Percentiles rank a stretch among this genome's conserved stretches.
These are phyloP conservation scores for Melanostoma scalare DNA, from an alignment of 2,888 invertebrate species.

Conservation along the genomic window DNA sequence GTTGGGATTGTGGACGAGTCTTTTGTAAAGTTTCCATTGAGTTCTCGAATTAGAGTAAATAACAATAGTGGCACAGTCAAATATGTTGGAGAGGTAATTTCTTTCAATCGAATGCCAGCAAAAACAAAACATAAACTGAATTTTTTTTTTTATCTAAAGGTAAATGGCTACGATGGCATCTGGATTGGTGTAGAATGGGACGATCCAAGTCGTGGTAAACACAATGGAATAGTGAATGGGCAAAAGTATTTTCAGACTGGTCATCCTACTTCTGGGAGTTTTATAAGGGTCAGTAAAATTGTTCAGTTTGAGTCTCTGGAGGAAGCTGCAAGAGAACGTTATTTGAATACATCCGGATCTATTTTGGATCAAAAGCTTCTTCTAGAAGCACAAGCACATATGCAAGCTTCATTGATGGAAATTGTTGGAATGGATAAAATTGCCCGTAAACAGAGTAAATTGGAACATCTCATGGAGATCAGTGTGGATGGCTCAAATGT, in stretches of 20 bases:
- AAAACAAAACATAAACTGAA: too few species aligned
- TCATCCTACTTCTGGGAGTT: slow-evolving; percentile 92
- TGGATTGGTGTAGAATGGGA: slow-evolving; percentile 99
- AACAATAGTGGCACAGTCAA: slow-evolving; percentile 85
- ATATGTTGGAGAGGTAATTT: slow-evolving; percentile 88
- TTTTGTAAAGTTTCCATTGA: slow-evolving; percentile 80
- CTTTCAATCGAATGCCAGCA: background rate
- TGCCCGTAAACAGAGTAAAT: slow-evolving; percentile 84
- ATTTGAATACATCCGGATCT: slow-evolving; percentile 82
- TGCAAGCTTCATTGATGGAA: slow-evolving; percentile 92
- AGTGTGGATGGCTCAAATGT: slow-evolving; percentile 82
- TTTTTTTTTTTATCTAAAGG: slow-evolving; percentile 76
- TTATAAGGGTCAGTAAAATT: slow-evolving; percentile 92
- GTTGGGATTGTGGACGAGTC: slow-evolving; percentile 81
- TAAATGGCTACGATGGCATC: slow-evolving; percentile 86
- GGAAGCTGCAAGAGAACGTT: slow-evolving; percentile 88
- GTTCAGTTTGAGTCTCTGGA: slow-evolving; percentile 88
- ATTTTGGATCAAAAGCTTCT: slow-evolving; percentile 85
- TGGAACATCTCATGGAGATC: slow-evolving; percentile 80
- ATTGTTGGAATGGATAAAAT: slow-evolving; percentile 96
- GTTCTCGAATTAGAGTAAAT: slow-evolving; percentile 79
- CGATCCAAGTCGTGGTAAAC: slow-evolving; percentile 92
- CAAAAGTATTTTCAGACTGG: slow-evolving; percentile 91
- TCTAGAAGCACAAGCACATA: slow-evolving; percentile 86
- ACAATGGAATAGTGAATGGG: slow-evolving; percentile 93